A percentile compares a stretch with the other conserved stretches of the same genome.
phyloP scores from a whole-genome alignment of 2,797 vertebrate species.

The Phalanger gymnotis region DNA sequence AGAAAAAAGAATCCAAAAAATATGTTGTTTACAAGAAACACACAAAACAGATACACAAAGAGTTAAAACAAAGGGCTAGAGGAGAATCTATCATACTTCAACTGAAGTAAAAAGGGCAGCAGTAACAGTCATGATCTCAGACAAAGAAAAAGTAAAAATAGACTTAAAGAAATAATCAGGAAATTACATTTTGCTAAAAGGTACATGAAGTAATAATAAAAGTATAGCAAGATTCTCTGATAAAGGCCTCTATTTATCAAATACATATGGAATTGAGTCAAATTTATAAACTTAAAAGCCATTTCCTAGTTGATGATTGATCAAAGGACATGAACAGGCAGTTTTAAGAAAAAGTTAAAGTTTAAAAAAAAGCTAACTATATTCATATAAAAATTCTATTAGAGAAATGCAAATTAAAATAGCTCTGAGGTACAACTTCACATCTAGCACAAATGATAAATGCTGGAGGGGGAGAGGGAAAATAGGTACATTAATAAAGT shows the following conservation, averaged over 20 bases:
- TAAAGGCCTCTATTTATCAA: not conserved
- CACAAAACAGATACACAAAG: not conserved
- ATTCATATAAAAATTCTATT: no score
- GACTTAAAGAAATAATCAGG: not conserved
- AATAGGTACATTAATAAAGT: no score
- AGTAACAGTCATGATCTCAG: no score
- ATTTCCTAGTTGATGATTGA: not conserved
- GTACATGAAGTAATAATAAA: not conserved
- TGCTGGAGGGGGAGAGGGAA: no score
- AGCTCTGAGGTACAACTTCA: no score
- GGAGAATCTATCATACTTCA: not conserved
- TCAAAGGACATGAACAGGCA: not conserved
- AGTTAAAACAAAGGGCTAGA: not conserved
- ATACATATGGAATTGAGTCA: not conserved
- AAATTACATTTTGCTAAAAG: not conserved
- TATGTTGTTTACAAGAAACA: not conserved
- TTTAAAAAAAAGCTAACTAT: no score
- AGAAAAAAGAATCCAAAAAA: not conserved
- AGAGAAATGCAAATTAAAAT: no score
- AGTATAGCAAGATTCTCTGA: not conserved
- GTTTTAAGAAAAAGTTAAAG: no score
- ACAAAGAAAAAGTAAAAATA: not conserved
- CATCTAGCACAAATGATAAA: no score
- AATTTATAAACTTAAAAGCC: not conserved
- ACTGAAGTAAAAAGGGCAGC: not conserved